These are phyloP conservation scores for Drosophila suzukii DNA, from an alignment of 1,140 invertebrate genomes.

Conservation along the genomic window DNA sequence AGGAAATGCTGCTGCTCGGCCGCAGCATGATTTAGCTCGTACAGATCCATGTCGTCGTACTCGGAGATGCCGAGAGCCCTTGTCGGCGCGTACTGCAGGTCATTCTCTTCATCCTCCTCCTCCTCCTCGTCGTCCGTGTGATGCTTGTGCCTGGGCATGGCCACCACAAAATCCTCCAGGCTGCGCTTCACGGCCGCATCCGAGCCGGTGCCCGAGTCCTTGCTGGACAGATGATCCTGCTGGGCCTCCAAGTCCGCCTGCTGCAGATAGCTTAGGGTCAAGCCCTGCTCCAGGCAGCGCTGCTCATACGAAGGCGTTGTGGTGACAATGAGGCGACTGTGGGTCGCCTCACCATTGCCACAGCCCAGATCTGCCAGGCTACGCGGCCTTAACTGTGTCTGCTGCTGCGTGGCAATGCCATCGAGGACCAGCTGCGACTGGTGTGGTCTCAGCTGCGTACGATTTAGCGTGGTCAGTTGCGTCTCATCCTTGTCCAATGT, in stretches of 20 bases:
- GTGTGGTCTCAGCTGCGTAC: conserved; percentile 56
- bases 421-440: conserved; percentile 58
- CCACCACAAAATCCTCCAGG: conserved; percentile 67
- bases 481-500: conserved; percentile 71
- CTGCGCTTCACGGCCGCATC: conserved; percentile 80
- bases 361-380: conserved; percentile 63
- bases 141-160: conserved; percentile 40
- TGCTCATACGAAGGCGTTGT: conserved; percentile 76
- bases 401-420: conserved; percentile 35
- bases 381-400: conserved; percentile 51
- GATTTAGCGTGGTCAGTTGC: conserved; percentile 74
- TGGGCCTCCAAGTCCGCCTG: conserved; percentile 64
- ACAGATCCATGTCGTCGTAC: conserved; percentile 64
- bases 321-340: conserved; percentile 68
- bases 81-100: conserved; percentile 54
- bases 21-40: conserved; percentile 45
- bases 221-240: conserved; percentile 79
- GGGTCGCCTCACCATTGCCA: conserved; percentile 28
- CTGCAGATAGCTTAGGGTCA: conserved; percentile 64
- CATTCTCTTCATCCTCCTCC: conserved; percentile 40
- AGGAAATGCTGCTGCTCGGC: conserved; percentile 66
- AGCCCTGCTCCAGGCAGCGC: conserved; percentile 63
- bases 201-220: conserved; percentile 78
- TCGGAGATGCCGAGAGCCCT: conserved; percentile 59
- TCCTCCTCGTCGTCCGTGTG: conserved; percentile 41